These are phyloP conservation scores for Diloba caeruleocephala DNA, from an alignment of 2,888 invertebrate species.

Conservation along the genomic window DNA sequence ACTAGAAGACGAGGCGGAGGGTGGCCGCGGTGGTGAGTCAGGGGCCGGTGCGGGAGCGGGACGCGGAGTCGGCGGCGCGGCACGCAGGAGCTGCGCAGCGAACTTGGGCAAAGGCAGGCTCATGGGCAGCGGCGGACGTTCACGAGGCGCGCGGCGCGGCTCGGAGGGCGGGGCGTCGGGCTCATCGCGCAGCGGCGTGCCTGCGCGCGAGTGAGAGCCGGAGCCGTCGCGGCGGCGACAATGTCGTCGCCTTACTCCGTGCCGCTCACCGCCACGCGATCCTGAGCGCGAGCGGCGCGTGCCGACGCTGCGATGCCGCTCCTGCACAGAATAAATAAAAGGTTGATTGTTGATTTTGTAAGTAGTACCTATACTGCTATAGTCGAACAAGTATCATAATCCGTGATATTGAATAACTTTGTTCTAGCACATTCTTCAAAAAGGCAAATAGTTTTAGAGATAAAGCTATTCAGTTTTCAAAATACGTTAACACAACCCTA, in stretches of 20 bases:
- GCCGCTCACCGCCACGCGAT: slow-evolving; percentile 71
- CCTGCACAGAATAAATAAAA: slow-evolving; percentile 57
- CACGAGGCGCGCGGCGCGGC: slow-evolving; percentile 92
- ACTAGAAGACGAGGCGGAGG: slow-evolving; percentile 93
- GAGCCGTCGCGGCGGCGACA: slow-evolving; percentile 85
- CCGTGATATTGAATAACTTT: too few relatives aligned
- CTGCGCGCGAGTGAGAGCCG: slow-evolving; percentile 84
- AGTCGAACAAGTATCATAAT: too few relatives aligned
- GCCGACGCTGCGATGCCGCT: slow-evolving; percentile 74
- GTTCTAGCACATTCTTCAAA: too few relatives aligned
- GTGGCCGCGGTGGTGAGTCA: slow-evolving; percentile 91
- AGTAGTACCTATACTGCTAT: too few relatives aligned
- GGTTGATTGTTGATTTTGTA: too few relatives aligned
- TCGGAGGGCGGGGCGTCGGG: slow-evolving; percentile 94
- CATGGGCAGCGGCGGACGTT: slow-evolving; percentile 91
- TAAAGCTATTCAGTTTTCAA: too few relatives aligned
- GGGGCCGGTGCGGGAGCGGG: slow-evolving; percentile 88
- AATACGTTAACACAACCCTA: too few relatives aligned
- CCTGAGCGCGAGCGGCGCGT: slow-evolving; percentile 74
- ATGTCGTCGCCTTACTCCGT: slow-evolving; percentile 83
- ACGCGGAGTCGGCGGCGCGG: slow-evolving; percentile 84
- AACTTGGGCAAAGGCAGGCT: slow-evolving; percentile 96
- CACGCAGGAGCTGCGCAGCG: slow-evolving; percentile 91
- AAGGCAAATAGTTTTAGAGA: too few relatives aligned
- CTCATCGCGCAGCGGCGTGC: slow-evolving; percentile 89